A percentile compares a stretch with the other conserved stretches of the same genome.
phyloP scores from a whole-genome alignment of 2,113 vertebrate genomes.

The Hypanus sabinus region DNA sequence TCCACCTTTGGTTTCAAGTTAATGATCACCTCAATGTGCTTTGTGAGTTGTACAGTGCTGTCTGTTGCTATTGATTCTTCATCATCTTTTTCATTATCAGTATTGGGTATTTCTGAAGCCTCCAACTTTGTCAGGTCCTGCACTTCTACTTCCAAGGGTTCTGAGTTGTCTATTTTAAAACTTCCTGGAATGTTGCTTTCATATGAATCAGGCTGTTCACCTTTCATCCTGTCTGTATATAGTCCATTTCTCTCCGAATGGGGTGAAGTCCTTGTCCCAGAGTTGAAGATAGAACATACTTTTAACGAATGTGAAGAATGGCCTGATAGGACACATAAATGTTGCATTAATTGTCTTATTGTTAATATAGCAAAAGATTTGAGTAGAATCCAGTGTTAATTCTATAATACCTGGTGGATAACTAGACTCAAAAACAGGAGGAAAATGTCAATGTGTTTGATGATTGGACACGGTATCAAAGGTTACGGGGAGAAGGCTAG shows the following conservation, averaged over 20 bases:
- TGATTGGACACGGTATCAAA: too few relatives aligned
- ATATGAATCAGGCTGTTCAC: too few relatives aligned
- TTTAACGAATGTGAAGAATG: neutral
- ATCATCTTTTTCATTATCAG: neutral
- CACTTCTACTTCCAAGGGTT: neutral
- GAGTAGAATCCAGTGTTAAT: neutral
- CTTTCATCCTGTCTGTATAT: neutral
- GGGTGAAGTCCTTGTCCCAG: neutral
- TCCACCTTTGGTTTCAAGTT: neutral
- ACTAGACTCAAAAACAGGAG: neutral
- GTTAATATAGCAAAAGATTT: neutral
- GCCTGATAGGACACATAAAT: constrained; percentile 5
- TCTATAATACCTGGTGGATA: neutral
- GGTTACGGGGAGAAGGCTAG: too few relatives aligned
- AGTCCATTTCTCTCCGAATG: neutral
- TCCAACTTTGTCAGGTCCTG: neutral
- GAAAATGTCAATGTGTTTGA: neutral
- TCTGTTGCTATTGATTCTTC: neutral
- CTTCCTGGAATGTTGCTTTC: neutral
- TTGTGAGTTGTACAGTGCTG: neutral
- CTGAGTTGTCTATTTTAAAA: neutral
- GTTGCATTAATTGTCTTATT: neutral
- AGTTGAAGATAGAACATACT: neutral
- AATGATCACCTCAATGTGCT: constrained; percentile 33
- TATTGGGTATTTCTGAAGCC: neutral